Evolutionary conservation across 2,113 vertebrate species (phyloP).

Genomic region (Trachemys scripta): DNA sequence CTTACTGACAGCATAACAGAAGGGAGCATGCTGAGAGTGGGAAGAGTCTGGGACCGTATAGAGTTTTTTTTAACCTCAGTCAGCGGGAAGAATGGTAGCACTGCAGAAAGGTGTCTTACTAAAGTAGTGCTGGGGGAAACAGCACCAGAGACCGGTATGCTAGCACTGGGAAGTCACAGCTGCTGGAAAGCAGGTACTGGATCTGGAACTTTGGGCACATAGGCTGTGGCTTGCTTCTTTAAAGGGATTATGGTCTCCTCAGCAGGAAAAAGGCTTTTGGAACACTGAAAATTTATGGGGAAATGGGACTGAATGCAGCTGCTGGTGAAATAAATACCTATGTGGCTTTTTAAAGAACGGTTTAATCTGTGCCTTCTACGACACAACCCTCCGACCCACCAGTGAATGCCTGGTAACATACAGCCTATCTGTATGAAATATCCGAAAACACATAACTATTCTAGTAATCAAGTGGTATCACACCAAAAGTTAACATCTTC

Average conservation of each 20-base stretch:
- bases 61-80: not conserved
- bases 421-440: not conserved
- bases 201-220: not conserved
- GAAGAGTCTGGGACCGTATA: not conserved
- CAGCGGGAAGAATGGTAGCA: not conserved
- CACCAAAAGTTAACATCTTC: not conserved
- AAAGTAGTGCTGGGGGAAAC: not conserved
- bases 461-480: not conserved
- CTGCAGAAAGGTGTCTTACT: not conserved
- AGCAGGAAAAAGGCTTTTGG: not conserved
- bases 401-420: not conserved
- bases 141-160: not conserved
- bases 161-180: not conserved
- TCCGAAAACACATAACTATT: not conserved
- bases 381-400: not conserved
- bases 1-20: not conserved
- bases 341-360: not conserved
- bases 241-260: constrained; percentile 25
- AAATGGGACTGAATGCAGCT: not conserved
- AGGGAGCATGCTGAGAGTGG: not conserved
- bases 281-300: not conserved
- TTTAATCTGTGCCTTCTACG: not conserved
- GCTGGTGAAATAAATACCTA: not conserved
- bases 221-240: not conserved
- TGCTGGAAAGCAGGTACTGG: constrained; percentile 13